phyloP scores from a whole-genome alignment of 2,113 vertebrate species.

The Fulica atra region DNA sequence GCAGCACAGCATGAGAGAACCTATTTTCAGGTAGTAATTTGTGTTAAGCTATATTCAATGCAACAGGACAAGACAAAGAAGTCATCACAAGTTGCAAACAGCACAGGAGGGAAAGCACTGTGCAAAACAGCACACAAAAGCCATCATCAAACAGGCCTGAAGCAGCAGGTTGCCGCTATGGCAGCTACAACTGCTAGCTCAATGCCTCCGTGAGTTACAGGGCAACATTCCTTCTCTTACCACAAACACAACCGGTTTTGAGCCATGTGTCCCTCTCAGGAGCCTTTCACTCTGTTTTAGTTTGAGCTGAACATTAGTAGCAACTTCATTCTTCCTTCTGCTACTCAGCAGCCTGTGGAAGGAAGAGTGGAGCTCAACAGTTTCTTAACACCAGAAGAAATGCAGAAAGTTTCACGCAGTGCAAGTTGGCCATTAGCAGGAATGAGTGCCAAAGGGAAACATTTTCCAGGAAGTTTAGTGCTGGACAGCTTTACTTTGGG shows the following conservation, averaged over 20 bases:
- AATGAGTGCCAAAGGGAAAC: not conserved
- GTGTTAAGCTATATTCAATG: not conserved
- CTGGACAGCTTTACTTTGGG: not conserved
- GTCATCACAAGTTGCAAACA: not conserved
- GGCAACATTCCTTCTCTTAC: not conserved
- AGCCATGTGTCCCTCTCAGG: not conserved
- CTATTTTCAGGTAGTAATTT: not conserved
- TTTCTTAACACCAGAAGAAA: not conserved
- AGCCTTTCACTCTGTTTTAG: not conserved
- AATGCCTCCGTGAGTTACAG: not conserved
- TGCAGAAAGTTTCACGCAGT: not conserved
- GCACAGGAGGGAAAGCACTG: not conserved
- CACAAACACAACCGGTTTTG: not conserved
- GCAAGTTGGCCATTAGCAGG: not conserved
- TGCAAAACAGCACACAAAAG: not conserved
- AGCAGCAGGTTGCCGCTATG: not conserved
- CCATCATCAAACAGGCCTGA: not conserved
- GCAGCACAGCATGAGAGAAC: not conserved
- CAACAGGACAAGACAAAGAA: not conserved
- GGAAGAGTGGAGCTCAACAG: not conserved
- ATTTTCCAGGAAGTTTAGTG: slow-evolving; percentile 23
- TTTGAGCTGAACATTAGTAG: not conserved
- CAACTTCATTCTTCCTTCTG: not conserved
- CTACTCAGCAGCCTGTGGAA: not conserved
- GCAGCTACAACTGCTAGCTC: not conserved